Evolutionary conservation across 2,888 invertebrate species (phyloP), one percentile per base, ranked within the genome.

Genomic region (Dryomyza anilis): DNA sequence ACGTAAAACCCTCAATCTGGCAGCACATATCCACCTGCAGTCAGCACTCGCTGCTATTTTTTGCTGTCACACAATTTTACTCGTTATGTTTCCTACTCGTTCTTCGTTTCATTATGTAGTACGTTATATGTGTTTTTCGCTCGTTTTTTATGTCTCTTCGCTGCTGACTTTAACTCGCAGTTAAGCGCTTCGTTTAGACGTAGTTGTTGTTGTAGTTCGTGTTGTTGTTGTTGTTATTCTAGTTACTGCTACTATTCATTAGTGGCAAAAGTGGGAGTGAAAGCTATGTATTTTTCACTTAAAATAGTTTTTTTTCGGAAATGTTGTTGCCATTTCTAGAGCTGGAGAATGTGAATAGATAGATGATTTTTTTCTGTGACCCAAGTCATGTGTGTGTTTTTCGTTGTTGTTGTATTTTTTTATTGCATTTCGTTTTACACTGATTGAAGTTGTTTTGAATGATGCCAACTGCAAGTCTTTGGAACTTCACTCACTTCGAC

Each of bases 231-330:
- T 63, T 66, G 67, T 46, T 60, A 30, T 53, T 48, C 43, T 63
- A 36, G 55, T 55, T 55, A 36, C 55, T 12, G 27, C 50, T 10
- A 58, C 64, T 58, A 65, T 67, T 67, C 67, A 67, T 67, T 67
- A 67, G 65, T 65, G 59, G 58, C 48, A 63, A 63, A 59, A 67
- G 62, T 67, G 64, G 67, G 67, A 53, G 67, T 64, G 39, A 16
- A 4, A 10, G 39, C n/a, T 21, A 21, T 33, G 19, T 19, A 14
- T 16, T 53, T 29, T 29, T 29, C 53, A 53, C 53, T 53, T 10
- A 14, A 2, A 5, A 25, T 50, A 23, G 8, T 21, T 50, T 23
- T 50, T 43, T 12, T 7, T 43, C 43, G 14, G n/a, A 16, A 43
- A 16, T 16, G 43, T 10, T 39, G 39, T 39, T 39, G 3, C 39